Percentiles rank a stretch among this genome's conserved stretches.
phyloP scores from a whole-genome alignment of 1,140 invertebrate species.

The Heliconius congener region DNA sequence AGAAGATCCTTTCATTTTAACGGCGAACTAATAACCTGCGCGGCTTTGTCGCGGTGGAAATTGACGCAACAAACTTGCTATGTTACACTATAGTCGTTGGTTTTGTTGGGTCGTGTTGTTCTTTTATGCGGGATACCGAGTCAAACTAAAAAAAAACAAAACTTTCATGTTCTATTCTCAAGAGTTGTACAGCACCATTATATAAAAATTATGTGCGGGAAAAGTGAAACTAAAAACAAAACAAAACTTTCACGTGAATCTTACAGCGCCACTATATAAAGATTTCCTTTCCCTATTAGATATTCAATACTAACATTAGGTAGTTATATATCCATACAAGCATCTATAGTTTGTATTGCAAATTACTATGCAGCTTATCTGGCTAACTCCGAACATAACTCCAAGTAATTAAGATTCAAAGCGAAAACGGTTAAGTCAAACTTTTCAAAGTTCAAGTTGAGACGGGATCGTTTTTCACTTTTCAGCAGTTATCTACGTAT shows the following conservation, averaged over 20 bases:
- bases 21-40: not conserved
- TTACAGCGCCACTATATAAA: too few relatives aligned
- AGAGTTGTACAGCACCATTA: too few relatives aligned
- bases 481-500: constrained; percentile 14
- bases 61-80: too few relatives aligned
- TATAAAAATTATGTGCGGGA: too few relatives aligned
- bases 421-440: constrained; percentile 16
- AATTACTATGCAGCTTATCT: constrained; percentile 14
- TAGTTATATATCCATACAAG: not conserved
- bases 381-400: constrained; percentile 9
- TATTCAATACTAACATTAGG: not conserved
- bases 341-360: not conserved
- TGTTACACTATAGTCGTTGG: too few relatives aligned
- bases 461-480: constrained; percentile 27
- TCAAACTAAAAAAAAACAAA: too few relatives aligned
- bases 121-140: too few relatives aligned
- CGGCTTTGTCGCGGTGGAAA: too few relatives aligned
- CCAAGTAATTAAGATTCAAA: constrained; percentile 29
- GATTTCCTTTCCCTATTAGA: not conserved
- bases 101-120: too few relatives aligned
- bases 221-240: too few relatives aligned
- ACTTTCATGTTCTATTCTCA: too few relatives aligned
- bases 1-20: not conserved
- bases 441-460: constrained; percentile 2
- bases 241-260: too few relatives aligned